phyloP scores from a whole-genome alignment of 2,888 invertebrate species.

The Scaptomyza caliginosa region DNA sequence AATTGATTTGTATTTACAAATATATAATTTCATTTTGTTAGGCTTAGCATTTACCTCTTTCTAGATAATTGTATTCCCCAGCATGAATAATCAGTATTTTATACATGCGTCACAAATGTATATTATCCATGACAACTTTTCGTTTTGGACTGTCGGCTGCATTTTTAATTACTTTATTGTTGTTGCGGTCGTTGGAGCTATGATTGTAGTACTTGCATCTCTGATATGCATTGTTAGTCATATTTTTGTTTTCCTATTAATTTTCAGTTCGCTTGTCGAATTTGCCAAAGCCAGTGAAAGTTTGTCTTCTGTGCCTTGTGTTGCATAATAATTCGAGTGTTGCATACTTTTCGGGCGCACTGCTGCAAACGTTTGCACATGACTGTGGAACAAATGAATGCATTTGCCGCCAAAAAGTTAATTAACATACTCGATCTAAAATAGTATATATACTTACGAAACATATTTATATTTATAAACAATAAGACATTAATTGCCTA shows the following conservation, averaged over 20 bases:
- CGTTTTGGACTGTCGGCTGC: slow-evolving; percentile 51
- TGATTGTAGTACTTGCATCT: slow-evolving; percentile 32
- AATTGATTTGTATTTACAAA: background rate
- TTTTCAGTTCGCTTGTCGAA: slow-evolving; percentile 74
- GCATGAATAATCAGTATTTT: slow-evolving; percentile 2
- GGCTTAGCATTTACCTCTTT: background rate
- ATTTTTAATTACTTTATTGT: slow-evolving; percentile 65
- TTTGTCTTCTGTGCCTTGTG: slow-evolving; percentile 72
- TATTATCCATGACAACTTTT: slow-evolving; percentile 30
- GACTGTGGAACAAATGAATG: background rate
- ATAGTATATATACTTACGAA: no score
- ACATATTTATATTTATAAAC: no score
- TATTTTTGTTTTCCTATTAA: slow-evolving; percentile 65
- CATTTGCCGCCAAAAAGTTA: background rate
- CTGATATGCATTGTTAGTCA: slow-evolving; percentile 35
- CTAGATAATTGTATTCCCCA: background rate
- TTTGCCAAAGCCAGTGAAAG: slow-evolving; percentile 66
- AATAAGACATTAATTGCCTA: no score
- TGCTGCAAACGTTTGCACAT: slow-evolving; percentile 1
- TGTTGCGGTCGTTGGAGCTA: slow-evolving; percentile 28
- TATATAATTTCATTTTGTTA: background rate
- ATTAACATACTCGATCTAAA: background rate
- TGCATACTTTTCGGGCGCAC: slow-evolving; percentile 54
- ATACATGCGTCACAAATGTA: background rate
- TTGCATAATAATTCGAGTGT: slow-evolving; percentile 71